These are phyloP conservation scores for Bombus haemorrhoidalis DNA, from an alignment of 1,140 invertebrate species.

Conservation along the genomic window DNA sequence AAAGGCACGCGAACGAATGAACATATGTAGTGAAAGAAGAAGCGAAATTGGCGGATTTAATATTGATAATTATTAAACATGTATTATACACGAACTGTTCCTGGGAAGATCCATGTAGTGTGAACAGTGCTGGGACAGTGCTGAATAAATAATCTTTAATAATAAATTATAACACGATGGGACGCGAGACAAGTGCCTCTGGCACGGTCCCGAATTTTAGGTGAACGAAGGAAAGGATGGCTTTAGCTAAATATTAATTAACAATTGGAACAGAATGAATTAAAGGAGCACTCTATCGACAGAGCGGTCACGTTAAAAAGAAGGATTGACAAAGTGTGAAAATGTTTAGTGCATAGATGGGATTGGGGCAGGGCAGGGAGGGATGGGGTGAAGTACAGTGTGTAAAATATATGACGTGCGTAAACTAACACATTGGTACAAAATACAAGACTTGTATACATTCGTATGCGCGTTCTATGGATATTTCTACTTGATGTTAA, in stretches of 20 bases:
- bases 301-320: constrained; percentile 21
- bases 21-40: constrained; percentile 37
- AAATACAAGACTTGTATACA: constrained; percentile 72
- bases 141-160: constrained; percentile 69
- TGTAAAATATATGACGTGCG: constrained; percentile 69
- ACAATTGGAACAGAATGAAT: constrained; percentile 59
- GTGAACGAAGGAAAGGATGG: constrained; percentile 54
- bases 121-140: constrained; percentile 58
- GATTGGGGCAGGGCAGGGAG: constrained; percentile 1
- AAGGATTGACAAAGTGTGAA: constrained; percentile 36
- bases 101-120: constrained; percentile 61
- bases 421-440: constrained; percentile 69
- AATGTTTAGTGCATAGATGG: constrained; percentile 38
- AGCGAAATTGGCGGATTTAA: constrained; percentile 59
- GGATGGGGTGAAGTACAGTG: constrained; percentile 64
- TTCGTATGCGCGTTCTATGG: constrained; percentile 64
- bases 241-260: constrained; percentile 67
- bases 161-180: constrained; percentile 69
- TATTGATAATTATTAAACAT: constrained; percentile 47
- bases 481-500: constrained; percentile 70
- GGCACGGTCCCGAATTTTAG: constrained; percentile 64
- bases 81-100: constrained; percentile 65
- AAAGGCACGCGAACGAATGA: constrained; percentile 7
- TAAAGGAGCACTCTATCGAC: constrained; percentile 48
- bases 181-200: constrained; percentile 6